Base-by-base conservation (phyloP, 2,888 invertebrate species). In the Apodemia hepburni region DNA sequence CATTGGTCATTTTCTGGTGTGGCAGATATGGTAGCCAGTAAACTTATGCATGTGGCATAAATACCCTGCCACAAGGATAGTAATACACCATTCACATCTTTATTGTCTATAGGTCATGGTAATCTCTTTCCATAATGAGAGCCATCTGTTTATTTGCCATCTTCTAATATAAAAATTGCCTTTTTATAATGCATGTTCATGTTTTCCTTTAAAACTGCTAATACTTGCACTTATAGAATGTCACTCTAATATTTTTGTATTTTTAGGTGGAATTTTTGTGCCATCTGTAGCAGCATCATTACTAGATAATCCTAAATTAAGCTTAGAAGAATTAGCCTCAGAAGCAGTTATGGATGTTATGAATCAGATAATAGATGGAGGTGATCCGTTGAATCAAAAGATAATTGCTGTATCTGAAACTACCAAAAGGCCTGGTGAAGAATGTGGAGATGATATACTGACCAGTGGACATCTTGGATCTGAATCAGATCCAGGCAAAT, bases 291-390 rank as follows among this genome's bases (percentile, higher is more conserved):
- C 93, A 58, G 86, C 84, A 58, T 87, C 92, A 62, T 84, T 93
- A 70, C 84, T 92, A 67, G 93, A 93, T 77, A 92, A 89, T 72
- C 92, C 89, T 74, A 85, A 81, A 75, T 73, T 86, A 69, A 82
- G 76, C 81, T 87, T 77, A 79, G 87, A 85, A 67, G 93, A 94
- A 73, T 78, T 95, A 61, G 92, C 93, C 62, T 93, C 94, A 42
- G 93, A 94, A 78, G 93, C 94, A 60, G 78, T 96, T 58, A 93
- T 94, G 92, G 95, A 95, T 78, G 89, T 94, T 59, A 81, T 94
- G 67, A 86, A 85, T 60, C 93, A 93, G 81, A 92, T 93, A 71
- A 83, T 92, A 7, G 92, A 92, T 68, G 93, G 93, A 35, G 86
- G 92, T 59, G 93, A 93, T 75, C 93, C 93, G 7, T 79, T 93